Base-by-base conservation (phyloP, 2,888 invertebrate species). In the Phalera bucephala region DNA sequence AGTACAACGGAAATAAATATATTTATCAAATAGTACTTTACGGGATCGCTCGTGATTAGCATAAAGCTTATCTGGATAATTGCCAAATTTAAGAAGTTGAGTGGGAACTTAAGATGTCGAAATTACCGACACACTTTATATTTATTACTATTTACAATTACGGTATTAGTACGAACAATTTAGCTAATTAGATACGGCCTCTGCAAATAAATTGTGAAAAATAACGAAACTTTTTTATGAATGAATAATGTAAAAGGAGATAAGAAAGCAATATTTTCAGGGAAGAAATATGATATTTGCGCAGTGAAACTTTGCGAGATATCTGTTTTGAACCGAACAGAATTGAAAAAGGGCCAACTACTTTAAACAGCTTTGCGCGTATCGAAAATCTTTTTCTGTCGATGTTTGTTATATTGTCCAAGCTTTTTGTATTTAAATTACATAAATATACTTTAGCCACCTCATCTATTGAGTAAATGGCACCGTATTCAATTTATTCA, bases 51-150 rank as follows among this genome's bases (percentile, higher is more conserved):
- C 35, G 56, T 72, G 72, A 78, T 78, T 75, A 76, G 64, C 71
- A 60, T 70, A 73, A 61, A 68, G 71, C 72, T 64, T 67, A 65
- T 47, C 50, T 76, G 77, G 76, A 56, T 49, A 57, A 59, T 63
- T 52, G 72, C 78, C 78, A 76, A 68, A 67, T 63, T 59, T 46
- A 58, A 59, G 48, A 57, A 58, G 41, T 40, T 40, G 41, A 35
- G 33, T 35, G 25, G 9, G 27, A 33, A 31, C 33, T 20, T 36
- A 45, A 38, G 29, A 34, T 23, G 20, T 29, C 35, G 21, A 25
- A 31, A 36, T 39, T 12, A 48, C 38, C 26, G 39, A 38, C 36
- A 53, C 19, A 30, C 31, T 34, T 22, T 28, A 35, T 41, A 50
- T 48, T 31, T 53, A 42, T 36, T 22, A 27, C 7, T 1, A 4